Evolutionary conservation across 2,888 invertebrate genomes (phyloP), one percentile per base, ranked within the genome.

Genomic region (Entomobrya proxima): DNA sequence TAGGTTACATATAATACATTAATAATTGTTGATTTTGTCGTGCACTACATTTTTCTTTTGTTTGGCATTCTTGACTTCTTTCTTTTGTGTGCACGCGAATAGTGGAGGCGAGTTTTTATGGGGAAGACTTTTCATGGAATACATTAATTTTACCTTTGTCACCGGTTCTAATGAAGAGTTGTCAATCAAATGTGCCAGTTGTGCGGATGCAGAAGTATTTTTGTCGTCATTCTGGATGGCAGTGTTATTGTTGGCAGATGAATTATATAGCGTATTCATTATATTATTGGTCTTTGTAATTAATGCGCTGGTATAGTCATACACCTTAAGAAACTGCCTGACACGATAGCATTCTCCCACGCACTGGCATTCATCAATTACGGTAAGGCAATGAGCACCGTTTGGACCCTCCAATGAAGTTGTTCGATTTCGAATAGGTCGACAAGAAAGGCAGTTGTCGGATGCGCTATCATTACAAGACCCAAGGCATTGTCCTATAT

Each of bases 291-390:
- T 55, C 27, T 52, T 55, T 21, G 30, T 67, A 32, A 83, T 84
- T 55, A 89, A 88, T 0, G 88, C 90, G 81, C 91, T 91, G 61
- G 92, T 91, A 88, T 92, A 93, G 90, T 93, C 93, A 80, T 92
- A 91, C n/a, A 93, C 91, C 24, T 92, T 92, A 88, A 92, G 92
- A 86, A 92, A 91, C 76, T 91, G 91, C 78, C 92, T 91, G 91
- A 92, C 91, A 78, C 92, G 91, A 88, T 92, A 92, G 87, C 93
- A 93, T 69, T 91, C 90, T 3, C 91, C 91, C 18, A 91, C 91
- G 18, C 85, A 87, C 24, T 84, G 77, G 35, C 87, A 87, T 67
- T 87, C 88, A 40, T 92, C 92, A 37, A 93, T 92, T 21, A 92
- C 91, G 80, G 91, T 91, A 86, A 92, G 87, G 74, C 91, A 91